A percentile compares a stretch with the other conserved stretches of the same genome.
Conservation (phyloP, 2,888 invertebrate genomes). For the Crossocerus cetratus region DNA sequence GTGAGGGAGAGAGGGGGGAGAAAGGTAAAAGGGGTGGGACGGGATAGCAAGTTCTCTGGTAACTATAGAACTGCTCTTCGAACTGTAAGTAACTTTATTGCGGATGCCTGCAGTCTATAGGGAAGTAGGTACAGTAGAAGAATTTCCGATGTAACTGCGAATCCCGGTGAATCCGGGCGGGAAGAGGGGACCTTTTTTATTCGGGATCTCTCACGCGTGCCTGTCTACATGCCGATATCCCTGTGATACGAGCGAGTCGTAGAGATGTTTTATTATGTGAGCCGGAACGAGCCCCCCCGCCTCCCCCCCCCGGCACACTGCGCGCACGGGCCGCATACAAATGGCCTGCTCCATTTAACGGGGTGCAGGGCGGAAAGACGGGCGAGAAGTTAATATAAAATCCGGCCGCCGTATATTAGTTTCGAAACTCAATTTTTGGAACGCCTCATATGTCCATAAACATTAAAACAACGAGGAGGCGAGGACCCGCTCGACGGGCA, state of each 20-base stretch:
- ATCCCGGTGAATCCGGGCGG: not conserved
- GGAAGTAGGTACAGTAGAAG: constrained; percentile 25
- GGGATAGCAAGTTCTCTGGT: constrained; percentile 17
- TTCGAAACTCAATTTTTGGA: not conserved
- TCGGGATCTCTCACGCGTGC: not conserved
- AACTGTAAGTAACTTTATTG: constrained; percentile 47
- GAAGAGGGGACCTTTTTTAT: not conserved
- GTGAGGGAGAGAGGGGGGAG: too few relatives aligned
- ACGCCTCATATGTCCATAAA: not conserved
- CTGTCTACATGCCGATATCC: not conserved
- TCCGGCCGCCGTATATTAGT: not conserved
- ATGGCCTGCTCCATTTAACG: not conserved
- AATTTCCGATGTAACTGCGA: constrained; percentile 26
- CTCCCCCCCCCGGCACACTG: not conserved
- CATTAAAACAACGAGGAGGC: not conserved
- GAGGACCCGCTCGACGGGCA: not conserved
- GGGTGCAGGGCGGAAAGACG: not conserved
- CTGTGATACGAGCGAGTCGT: not conserved
- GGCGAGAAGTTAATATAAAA: not conserved
- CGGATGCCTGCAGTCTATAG: constrained; percentile 34
- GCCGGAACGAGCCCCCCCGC: too few relatives aligned
- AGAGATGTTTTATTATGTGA: too few relatives aligned
- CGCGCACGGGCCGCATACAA: not conserved
- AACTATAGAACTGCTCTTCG: constrained; percentile 38
- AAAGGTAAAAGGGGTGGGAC: too few relatives aligned